These are phyloP conservation scores for Melangyna quadrimaculata DNA, from an alignment of 2,888 invertebrate species.

Conservation along the genomic window DNA sequence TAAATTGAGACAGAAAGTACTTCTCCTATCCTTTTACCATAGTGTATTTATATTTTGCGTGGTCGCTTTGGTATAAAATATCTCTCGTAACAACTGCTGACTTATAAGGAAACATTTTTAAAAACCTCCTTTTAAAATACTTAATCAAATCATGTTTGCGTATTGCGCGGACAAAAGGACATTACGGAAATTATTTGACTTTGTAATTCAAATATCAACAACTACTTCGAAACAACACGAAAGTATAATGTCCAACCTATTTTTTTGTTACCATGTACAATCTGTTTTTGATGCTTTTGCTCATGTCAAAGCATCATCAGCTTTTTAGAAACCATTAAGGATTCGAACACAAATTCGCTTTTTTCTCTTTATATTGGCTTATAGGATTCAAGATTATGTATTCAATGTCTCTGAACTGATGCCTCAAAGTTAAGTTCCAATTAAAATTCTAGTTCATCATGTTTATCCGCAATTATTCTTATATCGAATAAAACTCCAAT, in stretches of 20 bases:
- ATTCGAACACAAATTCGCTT: not conserved
- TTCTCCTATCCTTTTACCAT: too few relatives aligned
- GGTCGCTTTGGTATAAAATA: too few relatives aligned
- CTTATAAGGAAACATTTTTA: too few relatives aligned
- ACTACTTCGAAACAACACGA: not conserved
- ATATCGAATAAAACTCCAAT: conserved; percentile 11
- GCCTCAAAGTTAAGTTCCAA: not conserved
- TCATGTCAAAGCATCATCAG: not conserved
- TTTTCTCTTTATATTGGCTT: not conserved
- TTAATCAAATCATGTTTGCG: too few relatives aligned
- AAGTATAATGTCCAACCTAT: not conserved
- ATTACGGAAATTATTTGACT: too few relatives aligned
- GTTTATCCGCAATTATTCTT: conserved; percentile 5
- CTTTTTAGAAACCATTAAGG: not conserved
- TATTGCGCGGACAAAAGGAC: too few relatives aligned
- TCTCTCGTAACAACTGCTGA: too few relatives aligned
- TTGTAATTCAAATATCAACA: not conserved
- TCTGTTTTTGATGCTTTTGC: not conserved
- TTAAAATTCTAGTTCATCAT: conserved; percentile 14
- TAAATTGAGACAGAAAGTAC: too few relatives aligned
- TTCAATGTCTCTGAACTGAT: not conserved
- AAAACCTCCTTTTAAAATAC: too few relatives aligned
- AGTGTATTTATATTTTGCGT: too few relatives aligned
- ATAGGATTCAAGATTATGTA: not conserved
- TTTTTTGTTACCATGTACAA: too few relatives aligned